Evolutionary conservation across 92 coral and sea anemone species (phyloP).

Genomic region (Parazoanthus darwini): DNA sequence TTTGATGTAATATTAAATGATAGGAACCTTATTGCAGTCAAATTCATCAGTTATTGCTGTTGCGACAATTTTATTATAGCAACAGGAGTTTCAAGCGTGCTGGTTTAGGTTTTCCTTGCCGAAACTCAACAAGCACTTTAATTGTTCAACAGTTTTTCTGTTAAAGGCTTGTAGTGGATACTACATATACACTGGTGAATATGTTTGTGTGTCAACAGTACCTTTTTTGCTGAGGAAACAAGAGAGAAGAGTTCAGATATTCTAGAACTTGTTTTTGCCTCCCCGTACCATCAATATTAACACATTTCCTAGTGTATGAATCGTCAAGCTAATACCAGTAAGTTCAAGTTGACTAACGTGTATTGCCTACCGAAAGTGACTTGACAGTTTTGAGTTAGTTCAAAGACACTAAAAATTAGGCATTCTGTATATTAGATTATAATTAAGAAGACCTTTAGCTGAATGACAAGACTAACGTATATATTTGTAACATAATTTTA

Average conservation of each 20-base stretch:
- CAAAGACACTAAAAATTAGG: too few species aligned
- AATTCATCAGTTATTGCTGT: neutral
- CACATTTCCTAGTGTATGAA: neutral
- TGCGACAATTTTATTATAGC: neutral
- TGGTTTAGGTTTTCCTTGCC: neutral
- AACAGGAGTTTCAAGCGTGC: neutral
- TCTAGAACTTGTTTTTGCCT: neutral
- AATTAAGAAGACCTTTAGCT: neutral
- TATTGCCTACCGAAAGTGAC: neutral
- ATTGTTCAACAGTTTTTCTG: neutral
- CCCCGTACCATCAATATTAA: too few species aligned
- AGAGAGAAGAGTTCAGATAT: neutral
- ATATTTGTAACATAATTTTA: too few species aligned
- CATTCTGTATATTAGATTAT: too few species aligned
- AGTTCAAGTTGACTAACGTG: neutral
- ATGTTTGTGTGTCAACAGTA: too few species aligned
- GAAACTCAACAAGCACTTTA: too few species aligned
- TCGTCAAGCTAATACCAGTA: neutral
- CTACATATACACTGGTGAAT: too few species aligned
- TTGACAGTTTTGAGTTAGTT: too few species aligned
- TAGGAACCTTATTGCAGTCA: too few species aligned
- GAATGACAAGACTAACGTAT: neutral
- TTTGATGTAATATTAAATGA: neutral
- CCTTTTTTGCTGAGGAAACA: neutral
- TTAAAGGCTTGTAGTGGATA: too few species aligned